phyloP scores from a whole-genome alignment of 2,113 vertebrate genomes.

The Henicopernis longicauda region DNA sequence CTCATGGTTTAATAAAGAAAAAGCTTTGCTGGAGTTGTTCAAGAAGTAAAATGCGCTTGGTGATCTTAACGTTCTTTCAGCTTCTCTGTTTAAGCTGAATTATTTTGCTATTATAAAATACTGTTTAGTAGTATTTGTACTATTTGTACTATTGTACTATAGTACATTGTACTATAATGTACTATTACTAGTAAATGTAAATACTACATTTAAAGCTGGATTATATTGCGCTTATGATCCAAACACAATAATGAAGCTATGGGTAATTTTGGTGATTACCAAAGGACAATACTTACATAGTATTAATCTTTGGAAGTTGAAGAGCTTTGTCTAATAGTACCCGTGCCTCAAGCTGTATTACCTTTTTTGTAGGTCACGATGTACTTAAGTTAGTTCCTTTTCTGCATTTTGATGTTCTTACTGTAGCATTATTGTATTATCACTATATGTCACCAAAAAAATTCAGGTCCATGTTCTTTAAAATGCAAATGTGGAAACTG shows the following conservation, averaged over 20 bases:
- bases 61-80: background rate
- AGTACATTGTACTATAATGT: no score
- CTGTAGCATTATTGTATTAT: background rate
- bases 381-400: background rate
- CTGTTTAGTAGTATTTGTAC: background rate
- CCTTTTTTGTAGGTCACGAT: background rate
- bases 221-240: background rate
- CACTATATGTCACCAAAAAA: background rate
- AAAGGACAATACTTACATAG: background rate
- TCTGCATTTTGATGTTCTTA: background rate
- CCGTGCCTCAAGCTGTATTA: background rate
- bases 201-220: background rate
- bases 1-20: background rate
- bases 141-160: no score
- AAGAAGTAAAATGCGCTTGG: background rate
- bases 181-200: no score
- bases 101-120: background rate
- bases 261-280: background rate
- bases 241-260: background rate
- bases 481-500: background rate
- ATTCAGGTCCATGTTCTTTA: background rate
- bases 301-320: background rate
- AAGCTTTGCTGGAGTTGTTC: background rate
- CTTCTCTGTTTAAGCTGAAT: background rate
- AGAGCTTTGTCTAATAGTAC: background rate